Percentiles rank a stretch among this genome's conserved stretches.
These are phyloP conservation scores for Labroides dimidiatus DNA, from an alignment of 2,797 vertebrate genomes.

Conservation along the genomic window DNA sequence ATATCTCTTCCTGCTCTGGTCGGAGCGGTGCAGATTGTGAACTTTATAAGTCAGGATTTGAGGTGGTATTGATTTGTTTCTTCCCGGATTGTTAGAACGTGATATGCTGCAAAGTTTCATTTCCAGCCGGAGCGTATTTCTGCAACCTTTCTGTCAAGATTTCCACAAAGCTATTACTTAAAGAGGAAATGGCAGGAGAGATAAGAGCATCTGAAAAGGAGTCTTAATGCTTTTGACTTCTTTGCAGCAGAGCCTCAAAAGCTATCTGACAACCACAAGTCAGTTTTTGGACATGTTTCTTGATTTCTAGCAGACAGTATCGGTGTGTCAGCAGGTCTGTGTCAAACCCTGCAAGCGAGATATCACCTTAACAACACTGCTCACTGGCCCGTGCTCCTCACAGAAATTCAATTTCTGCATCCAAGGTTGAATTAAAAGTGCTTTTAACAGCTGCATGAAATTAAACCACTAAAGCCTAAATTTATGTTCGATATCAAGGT, in stretches of 20 bases:
- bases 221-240: conserved; percentile 54
- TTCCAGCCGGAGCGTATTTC: conserved; percentile 32
- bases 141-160: conserved; percentile 35
- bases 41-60: conserved; percentile 29
- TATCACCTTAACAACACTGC: conserved; percentile 36
- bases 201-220: conserved; percentile 55
- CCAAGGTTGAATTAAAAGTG: conserved; percentile 42
- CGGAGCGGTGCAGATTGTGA: conserved; percentile 27
- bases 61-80: conserved; percentile 36
- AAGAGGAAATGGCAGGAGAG: conserved; percentile 43
- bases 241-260: conserved; percentile 40
- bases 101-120: conserved; percentile 30
- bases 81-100: conserved; percentile 7
- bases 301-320: conserved; percentile 57
- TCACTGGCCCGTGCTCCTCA: conserved; percentile 31
- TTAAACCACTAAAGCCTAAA: background rate
- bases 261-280: conserved; percentile 48
- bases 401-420: conserved; percentile 39
- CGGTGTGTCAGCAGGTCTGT: conserved; percentile 41
- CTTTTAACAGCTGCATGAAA: conserved; percentile 49
- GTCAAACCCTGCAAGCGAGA: conserved; percentile 38
- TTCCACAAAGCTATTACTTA: conserved; percentile 47
- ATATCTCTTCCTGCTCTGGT: conserved; percentile 40
- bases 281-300: conserved; percentile 47
- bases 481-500: background rate